Evolutionary conservation across 2,113 vertebrate genomes (phyloP), one percentile per base, ranked within the genome.

Genomic region (Bagarius yarrelli): DNA sequence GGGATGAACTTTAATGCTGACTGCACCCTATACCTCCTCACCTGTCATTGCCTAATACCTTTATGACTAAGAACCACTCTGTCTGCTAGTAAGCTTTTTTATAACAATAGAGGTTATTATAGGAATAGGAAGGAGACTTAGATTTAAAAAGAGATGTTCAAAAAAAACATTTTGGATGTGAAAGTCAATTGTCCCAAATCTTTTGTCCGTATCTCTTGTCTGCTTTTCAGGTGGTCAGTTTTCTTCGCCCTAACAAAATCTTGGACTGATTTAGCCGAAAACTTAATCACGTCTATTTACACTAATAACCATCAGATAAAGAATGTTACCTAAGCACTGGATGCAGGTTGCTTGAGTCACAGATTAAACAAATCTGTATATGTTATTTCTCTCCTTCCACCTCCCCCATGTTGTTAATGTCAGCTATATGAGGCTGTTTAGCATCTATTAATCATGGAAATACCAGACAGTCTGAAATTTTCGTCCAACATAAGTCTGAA

Each of bases 381-480:
- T 78, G 71, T 50, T 56, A 47, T 78, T 79, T 77, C 64, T 78
- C 56, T 72, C 44, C 27, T 73, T 61, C 69, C 72, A 76, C 80
- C 80, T 81, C 72, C 80, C 63, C 72, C 72, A 69, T 76, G 72
- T 76, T 76, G 60, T 72, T 73, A 83, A 83, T 79, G 82, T 79
- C 82, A 83, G 69, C 75, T 75, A 83, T 83, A 34, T 75, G 70
- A 75, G 27, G 61, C 52, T 80, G 76, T 50, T 44, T 83, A 36
- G 11, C 77, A 80, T 71, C 77, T 83, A 77, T 80, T 73, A 83
- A 83, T 80, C 81, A 83, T 34, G 56, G 16, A 56, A 67, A 75
- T 53, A 76, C 66, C 50, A 53, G 52, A 25, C 60, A 27, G 82
- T 47, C 50, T 76, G 67, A 73, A 50, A 76, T 81, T 64, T 61